Conservation (phyloP, 2,888 invertebrate genomes). For the Mylabris sibirica region DNA sequence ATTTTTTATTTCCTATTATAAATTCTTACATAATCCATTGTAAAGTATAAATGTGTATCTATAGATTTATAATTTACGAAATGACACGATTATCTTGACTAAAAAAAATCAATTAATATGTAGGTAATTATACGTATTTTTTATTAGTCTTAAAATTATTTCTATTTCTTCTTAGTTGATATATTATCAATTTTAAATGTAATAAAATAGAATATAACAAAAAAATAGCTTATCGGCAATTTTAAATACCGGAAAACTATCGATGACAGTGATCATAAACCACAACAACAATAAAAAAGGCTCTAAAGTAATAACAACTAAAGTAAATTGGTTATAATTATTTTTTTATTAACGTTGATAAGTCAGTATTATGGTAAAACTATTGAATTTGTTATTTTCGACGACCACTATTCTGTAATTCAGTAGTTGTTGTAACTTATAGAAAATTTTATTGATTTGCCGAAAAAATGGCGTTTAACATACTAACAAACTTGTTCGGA, state of each 20-base stretch:
- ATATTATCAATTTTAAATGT: not conserved
- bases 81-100: constrained; percentile 1
- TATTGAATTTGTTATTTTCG: not conserved
- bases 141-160: not conserved
- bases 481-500: too few relatives aligned
- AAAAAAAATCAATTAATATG: constrained; percentile 9
- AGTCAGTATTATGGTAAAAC: not conserved
- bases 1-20: constrained; percentile 20
- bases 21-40: constrained; percentile 18
- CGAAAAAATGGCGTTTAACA: too few relatives aligned
- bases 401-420: not conserved
- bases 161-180: not conserved
- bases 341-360: not conserved
- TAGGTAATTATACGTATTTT: not conserved
- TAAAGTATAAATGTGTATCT: constrained; percentile 1
- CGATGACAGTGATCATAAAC: not conserved
- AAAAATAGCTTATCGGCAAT: not conserved
- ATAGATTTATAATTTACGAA: constrained; percentile 8
- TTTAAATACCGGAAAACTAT: not conserved
- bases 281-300: not conserved
- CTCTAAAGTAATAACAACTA: not conserved
- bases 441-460: not conserved
- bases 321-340: not conserved
- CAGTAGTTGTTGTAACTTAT: not conserved
- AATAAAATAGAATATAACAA: too few relatives aligned